Evolutionary conservation across 2,888 invertebrate genomes (phyloP).

Genomic region (Agonopterix alstromeriana): DNA sequence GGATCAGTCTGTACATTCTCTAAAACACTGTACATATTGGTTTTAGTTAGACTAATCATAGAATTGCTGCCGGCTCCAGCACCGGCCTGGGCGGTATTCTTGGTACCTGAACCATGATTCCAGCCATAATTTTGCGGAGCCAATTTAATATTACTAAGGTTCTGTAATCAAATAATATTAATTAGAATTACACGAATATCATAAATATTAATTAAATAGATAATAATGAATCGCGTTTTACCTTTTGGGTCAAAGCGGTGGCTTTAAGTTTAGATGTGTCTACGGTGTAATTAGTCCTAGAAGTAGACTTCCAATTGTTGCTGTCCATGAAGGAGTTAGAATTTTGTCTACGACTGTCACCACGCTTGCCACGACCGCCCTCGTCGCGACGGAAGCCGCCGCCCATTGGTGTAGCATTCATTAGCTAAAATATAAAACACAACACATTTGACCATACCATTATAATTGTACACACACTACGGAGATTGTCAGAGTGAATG

Average conservation of each 20-base stretch:
- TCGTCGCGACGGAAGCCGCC: slow-evolving; percentile 78
- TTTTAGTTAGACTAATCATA: slow-evolving; percentile 51
- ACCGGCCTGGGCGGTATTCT: slow-evolving; percentile 40
- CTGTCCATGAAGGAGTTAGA: slow-evolving; percentile 42
- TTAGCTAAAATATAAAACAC: slow-evolving; percentile 34
- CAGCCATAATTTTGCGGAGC: slow-evolving; percentile 54
- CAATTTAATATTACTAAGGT: slow-evolving; percentile 52
- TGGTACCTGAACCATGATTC: slow-evolving; percentile 62
- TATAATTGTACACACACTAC: no score
- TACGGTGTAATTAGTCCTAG: slow-evolving; percentile 42
- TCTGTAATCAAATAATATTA: slow-evolving; percentile 29
- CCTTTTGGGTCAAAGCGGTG: slow-evolving; percentile 47
- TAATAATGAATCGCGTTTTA: slow-evolving; percentile 13
- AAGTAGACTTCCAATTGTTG: slow-evolving; percentile 44
- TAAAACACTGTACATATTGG: slow-evolving; percentile 50
- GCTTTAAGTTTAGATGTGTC: slow-evolving; percentile 56
- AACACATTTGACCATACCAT: no score
- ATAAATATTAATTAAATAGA: neutral
- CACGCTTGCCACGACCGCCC: slow-evolving; percentile 60
- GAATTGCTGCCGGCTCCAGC: slow-evolving; percentile 30
- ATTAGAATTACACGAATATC: neutral
- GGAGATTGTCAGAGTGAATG: no score
- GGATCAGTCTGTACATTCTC: slow-evolving; percentile 55
- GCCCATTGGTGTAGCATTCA: slow-evolving; percentile 52
- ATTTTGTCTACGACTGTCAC: slow-evolving; percentile 49